Percentiles rank a stretch among this genome's conserved stretches.
phyloP scores from a whole-genome alignment of 1,140 invertebrate genomes.

The Berghia stephanieae region DNA sequence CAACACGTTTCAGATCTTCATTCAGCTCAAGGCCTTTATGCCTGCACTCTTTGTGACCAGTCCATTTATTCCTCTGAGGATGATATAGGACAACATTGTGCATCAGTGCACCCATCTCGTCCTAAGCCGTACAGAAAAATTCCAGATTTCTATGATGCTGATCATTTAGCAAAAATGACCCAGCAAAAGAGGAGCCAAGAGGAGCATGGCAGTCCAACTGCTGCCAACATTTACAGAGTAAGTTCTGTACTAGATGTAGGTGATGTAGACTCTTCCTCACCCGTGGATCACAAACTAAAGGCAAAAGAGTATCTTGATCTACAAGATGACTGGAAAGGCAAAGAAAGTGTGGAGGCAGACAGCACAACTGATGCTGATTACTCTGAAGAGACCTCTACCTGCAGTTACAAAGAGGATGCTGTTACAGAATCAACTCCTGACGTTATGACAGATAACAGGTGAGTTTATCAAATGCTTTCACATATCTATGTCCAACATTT shows the following conservation, averaged over 20 bases:
- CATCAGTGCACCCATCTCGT: constrained; percentile 47
- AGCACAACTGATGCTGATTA: constrained; percentile 45
- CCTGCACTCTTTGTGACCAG: constrained; percentile 53
- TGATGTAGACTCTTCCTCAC: constrained; percentile 11
- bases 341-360: constrained; percentile 49
- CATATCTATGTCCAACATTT: no score
- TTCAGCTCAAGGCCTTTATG: constrained; percentile 44
- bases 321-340: constrained; percentile 36
- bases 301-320: constrained; percentile 41
- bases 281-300: constrained; percentile 28
- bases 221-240: no score
- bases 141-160: constrained; percentile 50
- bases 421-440: no score
- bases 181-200: constrained; percentile 9
- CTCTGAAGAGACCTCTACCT: constrained; percentile 8
- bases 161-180: constrained; percentile 24
- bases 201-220: constrained; percentile 32
- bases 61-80: constrained; percentile 42
- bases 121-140: constrained; percentile 47
- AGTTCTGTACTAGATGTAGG: not conserved
- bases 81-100: constrained; percentile 47
- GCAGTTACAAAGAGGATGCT: no score
- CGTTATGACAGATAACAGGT: no score
- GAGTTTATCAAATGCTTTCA: no score
- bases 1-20: constrained; percentile 46